Evolutionary conservation across 2,797 vertebrate genomes (phyloP).

Genomic region (Nothura maculosa): DNA sequence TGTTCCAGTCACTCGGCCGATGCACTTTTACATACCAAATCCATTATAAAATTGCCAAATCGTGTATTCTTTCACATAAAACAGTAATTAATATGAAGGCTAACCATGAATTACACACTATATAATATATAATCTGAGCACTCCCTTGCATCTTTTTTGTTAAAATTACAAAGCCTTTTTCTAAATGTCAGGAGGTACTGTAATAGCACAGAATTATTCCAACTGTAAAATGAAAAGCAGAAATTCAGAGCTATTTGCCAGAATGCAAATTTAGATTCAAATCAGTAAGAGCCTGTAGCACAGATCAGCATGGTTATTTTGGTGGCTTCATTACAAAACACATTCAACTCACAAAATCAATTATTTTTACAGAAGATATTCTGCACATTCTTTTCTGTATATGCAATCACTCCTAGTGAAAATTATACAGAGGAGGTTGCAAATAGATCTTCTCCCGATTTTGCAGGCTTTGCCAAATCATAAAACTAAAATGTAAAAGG

Average conservation of each 20-base stretch:
- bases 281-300: background rate
- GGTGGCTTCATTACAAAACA: background rate
- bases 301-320: background rate
- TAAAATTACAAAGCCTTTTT: conserved; percentile 30
- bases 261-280: background rate
- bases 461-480: conserved; percentile 1
- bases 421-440: conserved; percentile 8
- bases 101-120: conserved; percentile 6
- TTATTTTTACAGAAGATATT: background rate
- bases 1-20: background rate
- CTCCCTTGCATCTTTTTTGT: background rate
- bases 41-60: conserved; percentile 39
- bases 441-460: conserved; percentile 26
- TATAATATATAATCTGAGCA: background rate
- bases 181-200: conserved; percentile 41
- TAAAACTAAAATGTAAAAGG: background rate
- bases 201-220: conserved; percentile 40
- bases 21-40: background rate
- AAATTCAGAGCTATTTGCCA: conserved; percentile 11
- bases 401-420: background rate
- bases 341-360: background rate
- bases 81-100: background rate
- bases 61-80: conserved; percentile 25
- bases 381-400: background rate
- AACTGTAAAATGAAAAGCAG: conserved; percentile 42